Base-by-base conservation (phyloP, 2,888 invertebrate genomes). In the Aspidapion aeneum region DNA sequence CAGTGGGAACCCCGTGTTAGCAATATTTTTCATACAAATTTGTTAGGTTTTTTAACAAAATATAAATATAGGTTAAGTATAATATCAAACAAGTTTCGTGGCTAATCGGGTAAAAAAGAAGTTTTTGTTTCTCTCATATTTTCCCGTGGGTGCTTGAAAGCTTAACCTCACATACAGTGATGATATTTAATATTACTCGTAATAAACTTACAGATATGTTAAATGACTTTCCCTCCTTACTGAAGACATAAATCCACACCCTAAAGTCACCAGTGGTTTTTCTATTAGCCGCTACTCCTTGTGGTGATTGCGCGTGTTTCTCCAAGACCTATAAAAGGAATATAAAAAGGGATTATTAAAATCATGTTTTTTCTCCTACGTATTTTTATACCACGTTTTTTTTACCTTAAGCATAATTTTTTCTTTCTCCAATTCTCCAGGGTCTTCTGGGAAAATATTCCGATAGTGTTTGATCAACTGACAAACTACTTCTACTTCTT, bases 391-490 rank as follows among this genome's bases (percentile, higher is more conserved):
- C n/a, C n/a, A n/a, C n/a, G n/a, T n/a, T n/a, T n/a, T n/a, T n/a
- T n/a, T n/a, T n/a, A n/a, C n/a, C 17, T 19, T 17, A 58, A 91
- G 79, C 79, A 95, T 92, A 60, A 88, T 87, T 58, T 87, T 86
- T 75, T 94, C 94, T 61, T 88, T 86, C 61, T 88, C 86, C 58
- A 87, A 78, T 81, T 94, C 93, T 1, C 85, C 86, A 0, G 86
- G 85, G n/a, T 90, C 88, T 55, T 93, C 86, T 71, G 91, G 88
- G 82, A 94, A 96, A n/a, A 96, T 84, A 65, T 86, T 82, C 66
- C 90, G 88, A 76, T 89, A 93, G 63, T 90, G 82, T 12, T 82
- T 81, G 62, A 96, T 91, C 65, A 96, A 80, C 74, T 95, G 94
- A 0, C 85, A 83, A 1, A 94, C 85, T 0, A 94, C 92, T 73